phyloP scores from a whole-genome alignment of 2,797 vertebrate species.

The Salmo trutta region DNA sequence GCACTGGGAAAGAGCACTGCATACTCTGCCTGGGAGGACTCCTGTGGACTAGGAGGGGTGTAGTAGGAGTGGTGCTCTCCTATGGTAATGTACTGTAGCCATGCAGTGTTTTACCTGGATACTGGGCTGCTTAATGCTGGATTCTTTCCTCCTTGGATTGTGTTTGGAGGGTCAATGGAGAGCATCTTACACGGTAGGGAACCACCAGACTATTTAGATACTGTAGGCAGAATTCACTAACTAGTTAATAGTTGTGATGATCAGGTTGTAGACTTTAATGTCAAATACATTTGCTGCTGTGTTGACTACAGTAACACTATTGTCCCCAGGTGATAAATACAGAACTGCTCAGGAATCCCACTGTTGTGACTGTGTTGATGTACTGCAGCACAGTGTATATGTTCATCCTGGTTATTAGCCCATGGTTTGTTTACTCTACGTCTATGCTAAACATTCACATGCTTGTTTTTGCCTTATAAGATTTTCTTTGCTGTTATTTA shows the following conservation, averaged over 20 bases:
- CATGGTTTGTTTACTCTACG: background rate
- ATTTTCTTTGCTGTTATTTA: background rate
- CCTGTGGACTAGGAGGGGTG: conserved; percentile 25
- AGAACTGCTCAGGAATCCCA: background rate
- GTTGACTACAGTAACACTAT: background rate
- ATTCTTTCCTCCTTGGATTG: conserved; percentile 48
- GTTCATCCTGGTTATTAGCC: background rate
- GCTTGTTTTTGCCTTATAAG: background rate
- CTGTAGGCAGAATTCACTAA: background rate
- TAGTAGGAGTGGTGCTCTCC: conserved; percentile 25
- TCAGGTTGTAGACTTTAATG: background rate
- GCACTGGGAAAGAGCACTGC: conserved; percentile 42
- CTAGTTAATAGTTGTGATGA: background rate
- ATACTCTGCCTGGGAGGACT: conserved; percentile 28
- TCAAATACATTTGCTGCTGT: background rate
- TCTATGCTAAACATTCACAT: background rate
- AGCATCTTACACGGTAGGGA: conserved; percentile 40
- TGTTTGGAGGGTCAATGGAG: conserved; percentile 44
- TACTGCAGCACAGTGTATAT: background rate
- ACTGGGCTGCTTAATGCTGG: conserved; percentile 46
- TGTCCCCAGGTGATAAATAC: background rate
- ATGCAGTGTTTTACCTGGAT: conserved; percentile 61
- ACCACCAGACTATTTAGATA: background rate
- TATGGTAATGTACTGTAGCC: conserved; percentile 43
- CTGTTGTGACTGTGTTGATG: background rate